Conservation (phyloP, 2,113 vertebrate species). For the Atrichornis clamosus region DNA sequence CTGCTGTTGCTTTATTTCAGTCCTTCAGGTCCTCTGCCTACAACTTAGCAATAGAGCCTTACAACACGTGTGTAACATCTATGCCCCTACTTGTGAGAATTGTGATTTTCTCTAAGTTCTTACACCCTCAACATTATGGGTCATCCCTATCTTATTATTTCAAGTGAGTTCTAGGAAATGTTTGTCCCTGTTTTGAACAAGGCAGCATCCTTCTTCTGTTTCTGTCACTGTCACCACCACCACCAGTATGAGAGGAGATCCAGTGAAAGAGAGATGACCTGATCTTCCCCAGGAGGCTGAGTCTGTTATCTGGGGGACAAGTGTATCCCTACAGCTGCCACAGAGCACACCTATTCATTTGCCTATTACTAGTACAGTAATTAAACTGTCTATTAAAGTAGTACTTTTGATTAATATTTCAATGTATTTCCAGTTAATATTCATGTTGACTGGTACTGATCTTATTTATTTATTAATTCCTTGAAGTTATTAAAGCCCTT, state of each 20-base stretch:
- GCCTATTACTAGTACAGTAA: neutral
- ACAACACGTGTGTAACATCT: neutral
- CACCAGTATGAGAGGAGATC: neutral
- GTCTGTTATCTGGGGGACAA: neutral
- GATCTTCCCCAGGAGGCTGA: neutral
- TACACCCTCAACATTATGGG: neutral
- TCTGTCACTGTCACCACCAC: neutral
- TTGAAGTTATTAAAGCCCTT: neutral
- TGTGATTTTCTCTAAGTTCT: neutral
- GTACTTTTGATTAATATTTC: neutral
- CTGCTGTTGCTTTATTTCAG: neutral
- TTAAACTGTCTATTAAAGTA: neutral
- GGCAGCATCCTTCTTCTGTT: neutral
- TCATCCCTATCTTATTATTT: neutral
- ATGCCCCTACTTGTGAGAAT: neutral
- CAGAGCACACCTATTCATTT: neutral
- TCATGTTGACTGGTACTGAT: neutral
- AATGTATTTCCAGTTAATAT: neutral
- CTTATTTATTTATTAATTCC: neutral
- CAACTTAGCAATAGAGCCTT: neutral
- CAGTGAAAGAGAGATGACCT: neutral
- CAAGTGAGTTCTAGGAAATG: neutral
- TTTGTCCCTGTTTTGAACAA: neutral
- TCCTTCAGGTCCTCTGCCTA: neutral
- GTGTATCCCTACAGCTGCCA: neutral